Evolutionary conservation across 2,113 vertebrate genomes (phyloP).

Genomic region (Notothenia coriiceps): DNA sequence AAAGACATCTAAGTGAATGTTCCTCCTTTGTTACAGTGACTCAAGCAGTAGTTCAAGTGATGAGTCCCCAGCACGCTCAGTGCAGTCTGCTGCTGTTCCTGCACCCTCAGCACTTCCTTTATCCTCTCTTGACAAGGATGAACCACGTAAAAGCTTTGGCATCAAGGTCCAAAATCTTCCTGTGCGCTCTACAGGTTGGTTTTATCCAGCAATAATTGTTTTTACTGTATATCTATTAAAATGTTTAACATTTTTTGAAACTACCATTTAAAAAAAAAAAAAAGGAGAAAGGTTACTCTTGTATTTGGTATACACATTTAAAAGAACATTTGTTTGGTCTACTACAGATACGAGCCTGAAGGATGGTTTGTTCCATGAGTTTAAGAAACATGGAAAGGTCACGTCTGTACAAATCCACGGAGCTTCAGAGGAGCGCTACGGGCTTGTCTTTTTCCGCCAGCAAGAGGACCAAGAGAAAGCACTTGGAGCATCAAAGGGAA

Average conservation of each 20-base stretch:
- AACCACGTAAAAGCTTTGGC: conserved; percentile 98
- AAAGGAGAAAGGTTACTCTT: too few relatives aligned
- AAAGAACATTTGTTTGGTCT: conserved; percentile 21
- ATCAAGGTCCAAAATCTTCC: conserved; percentile 99
- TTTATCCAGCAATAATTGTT: conserved; percentile 1
- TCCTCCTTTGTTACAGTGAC: conserved; percentile 86
- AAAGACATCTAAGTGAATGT: conserved; percentile 20
- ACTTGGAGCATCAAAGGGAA: conserved; percentile 95
- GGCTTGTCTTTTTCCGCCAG: conserved; percentile 98
- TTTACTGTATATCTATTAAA: not conserved
- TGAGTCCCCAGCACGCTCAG: conserved; percentile 95
- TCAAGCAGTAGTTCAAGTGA: conserved; percentile 98
- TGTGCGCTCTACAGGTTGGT: conserved; percentile 96
- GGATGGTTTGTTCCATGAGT: conserved; percentile 99
- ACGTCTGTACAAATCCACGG: conserved; percentile 99
- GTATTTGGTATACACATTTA: not conserved
- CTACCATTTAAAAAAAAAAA: too few relatives aligned
- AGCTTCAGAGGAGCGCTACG: conserved; percentile 95
- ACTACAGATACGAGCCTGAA: conserved; percentile 96
- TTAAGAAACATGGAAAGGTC: conserved; percentile 99
- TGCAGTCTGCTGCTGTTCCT: conserved; percentile 95
- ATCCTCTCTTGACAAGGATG: conserved; percentile 95
- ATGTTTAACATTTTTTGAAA: not conserved
- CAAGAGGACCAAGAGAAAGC: conserved; percentile 99
- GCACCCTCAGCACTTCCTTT: conserved; percentile 93